A percentile compares a stretch with the other conserved stretches of the same genome.
Evolutionary conservation across 2,888 invertebrate species (phyloP).

Genomic region (Drosophila putrida): DNA sequence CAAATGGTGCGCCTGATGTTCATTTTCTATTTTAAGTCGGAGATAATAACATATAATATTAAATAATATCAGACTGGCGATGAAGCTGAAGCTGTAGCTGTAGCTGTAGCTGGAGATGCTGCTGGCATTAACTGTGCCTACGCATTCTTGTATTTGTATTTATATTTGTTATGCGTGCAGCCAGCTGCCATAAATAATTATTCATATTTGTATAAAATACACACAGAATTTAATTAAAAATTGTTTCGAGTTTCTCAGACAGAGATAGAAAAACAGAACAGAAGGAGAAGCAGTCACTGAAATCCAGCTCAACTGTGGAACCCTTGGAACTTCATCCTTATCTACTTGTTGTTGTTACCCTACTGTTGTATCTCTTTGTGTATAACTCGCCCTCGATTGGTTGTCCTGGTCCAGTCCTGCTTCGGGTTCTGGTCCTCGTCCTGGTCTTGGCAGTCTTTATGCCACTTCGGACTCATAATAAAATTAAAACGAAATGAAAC

Average conservation of each 20-base stretch:
- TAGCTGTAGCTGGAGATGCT: slow-evolving; percentile 19
- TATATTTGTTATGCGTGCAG: slow-evolving; percentile 31
- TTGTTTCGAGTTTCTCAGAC: slow-evolving; percentile 53
- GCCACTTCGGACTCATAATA: slow-evolving; percentile 75
- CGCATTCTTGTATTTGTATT: slow-evolving; percentile 39
- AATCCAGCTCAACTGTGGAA: slow-evolving; percentile 11
- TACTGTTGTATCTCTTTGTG: slow-evolving; percentile 56
- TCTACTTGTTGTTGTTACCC: slow-evolving; percentile 33
- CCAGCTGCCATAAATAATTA: slow-evolving; percentile 79
- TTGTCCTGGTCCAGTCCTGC: slow-evolving; percentile 11
- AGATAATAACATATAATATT: slow-evolving; percentile 70
- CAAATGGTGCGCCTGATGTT: slow-evolving; percentile 69
- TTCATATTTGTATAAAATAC: slow-evolving; percentile 82
- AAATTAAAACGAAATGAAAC: slow-evolving; percentile 83
- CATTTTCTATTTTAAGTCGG: slow-evolving; percentile 74
- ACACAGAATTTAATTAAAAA: slow-evolving; percentile 82
- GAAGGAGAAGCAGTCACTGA: slow-evolving; percentile 11
- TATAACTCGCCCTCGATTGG: slow-evolving; percentile 43
- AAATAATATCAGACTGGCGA: slow-evolving; percentile 17
- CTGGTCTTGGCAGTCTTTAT: slow-evolving; percentile 55
- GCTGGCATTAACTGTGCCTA: slow-evolving; percentile 76
- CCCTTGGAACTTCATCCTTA: slow-evolving; percentile 13
- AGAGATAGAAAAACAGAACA: slow-evolving; percentile 13
- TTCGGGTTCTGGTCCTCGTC: slow-evolving; percentile 1
- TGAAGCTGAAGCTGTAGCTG: slow-evolving; percentile 15